These are phyloP conservation scores for Amblyornis subalaris DNA, from an alignment of 2,113 vertebrate species.

Conservation along the genomic window DNA sequence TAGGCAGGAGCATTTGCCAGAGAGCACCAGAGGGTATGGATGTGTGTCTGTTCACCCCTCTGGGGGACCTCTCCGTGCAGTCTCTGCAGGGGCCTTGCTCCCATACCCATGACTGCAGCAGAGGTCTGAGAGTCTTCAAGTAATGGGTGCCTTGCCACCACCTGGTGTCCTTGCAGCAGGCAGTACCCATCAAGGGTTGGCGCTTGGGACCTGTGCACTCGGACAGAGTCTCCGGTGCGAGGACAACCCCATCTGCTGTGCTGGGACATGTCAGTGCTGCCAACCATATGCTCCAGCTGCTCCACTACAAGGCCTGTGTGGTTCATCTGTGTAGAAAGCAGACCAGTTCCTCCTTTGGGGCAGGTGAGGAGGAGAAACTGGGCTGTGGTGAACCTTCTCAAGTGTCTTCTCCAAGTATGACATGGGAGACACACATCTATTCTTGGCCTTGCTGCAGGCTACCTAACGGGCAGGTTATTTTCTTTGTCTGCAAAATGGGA, in stretches of 20 bases:
- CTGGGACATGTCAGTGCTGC: fast-evolving
- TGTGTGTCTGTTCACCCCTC: background rate
- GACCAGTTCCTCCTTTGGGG: background rate
- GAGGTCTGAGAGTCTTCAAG: background rate
- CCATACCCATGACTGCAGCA: background rate
- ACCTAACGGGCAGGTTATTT: background rate
- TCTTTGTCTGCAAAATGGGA: background rate
- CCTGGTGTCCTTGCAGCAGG: background rate
- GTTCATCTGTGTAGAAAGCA: background rate
- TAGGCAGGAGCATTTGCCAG: background rate
- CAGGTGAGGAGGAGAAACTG: background rate
- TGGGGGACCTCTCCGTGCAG: fast-evolving
- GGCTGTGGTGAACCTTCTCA: background rate
- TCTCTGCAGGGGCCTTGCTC: background rate
- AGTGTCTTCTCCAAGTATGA: fast-evolving
- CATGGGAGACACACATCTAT: background rate
- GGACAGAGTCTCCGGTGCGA: fast-evolving
- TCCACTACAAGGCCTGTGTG: background rate
- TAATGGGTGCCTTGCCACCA: background rate
- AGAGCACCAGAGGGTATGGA: background rate
- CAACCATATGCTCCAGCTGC: background rate
- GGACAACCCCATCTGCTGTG: background rate
- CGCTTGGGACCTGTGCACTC: background rate
- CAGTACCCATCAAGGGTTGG: background rate
- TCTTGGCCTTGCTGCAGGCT: background rate